A percentile compares a stretch with the other conserved stretches of the same genome.
Conservation (phyloP, 2,113 vertebrate genomes). For the Pelecanoides urinatrix region DNA sequence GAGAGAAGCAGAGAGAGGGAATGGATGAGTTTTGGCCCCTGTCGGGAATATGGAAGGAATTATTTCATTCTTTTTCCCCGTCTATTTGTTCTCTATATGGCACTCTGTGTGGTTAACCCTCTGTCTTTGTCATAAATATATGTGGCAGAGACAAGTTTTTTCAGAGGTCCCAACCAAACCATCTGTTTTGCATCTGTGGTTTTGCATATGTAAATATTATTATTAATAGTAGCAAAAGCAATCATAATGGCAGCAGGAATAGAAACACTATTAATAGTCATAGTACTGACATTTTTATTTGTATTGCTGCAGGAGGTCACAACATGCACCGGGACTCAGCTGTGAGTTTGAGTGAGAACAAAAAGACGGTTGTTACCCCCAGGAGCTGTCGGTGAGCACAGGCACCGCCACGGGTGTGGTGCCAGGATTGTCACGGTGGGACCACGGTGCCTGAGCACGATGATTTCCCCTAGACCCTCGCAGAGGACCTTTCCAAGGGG, state of each 20-base stretch:
- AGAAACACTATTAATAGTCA: conserved; percentile 57
- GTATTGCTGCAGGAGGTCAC: conserved; percentile 35
- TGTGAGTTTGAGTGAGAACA: not conserved
- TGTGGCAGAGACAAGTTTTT: conserved; percentile 43
- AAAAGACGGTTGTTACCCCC: not conserved
- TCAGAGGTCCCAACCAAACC: conserved; percentile 32
- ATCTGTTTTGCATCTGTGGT: conserved; percentile 63
- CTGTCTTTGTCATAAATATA: conserved; percentile 37
- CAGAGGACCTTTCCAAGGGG: not conserved
- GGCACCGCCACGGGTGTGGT: not conserved
- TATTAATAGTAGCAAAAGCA: conserved; percentile 61
- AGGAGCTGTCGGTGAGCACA: not conserved
- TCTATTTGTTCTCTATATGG: conserved; percentile 46
- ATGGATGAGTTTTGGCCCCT: conserved; percentile 21
- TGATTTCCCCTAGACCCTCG: accelerated
- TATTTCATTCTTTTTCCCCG: conserved; percentile 42
- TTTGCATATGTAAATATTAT: conserved; percentile 70
- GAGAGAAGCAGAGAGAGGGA: conserved; percentile 30
- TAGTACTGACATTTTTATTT: conserved; percentile 31
- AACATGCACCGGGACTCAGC: not conserved
- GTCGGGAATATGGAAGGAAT: conserved; percentile 58
- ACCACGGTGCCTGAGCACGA: accelerated
- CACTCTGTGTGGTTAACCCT: conserved; percentile 42
- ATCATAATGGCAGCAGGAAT: conserved; percentile 42
- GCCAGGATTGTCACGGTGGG: not conserved